Base-by-base conservation (phyloP, 2,888 invertebrate genomes). In the Microplitis deprimator region DNA sequence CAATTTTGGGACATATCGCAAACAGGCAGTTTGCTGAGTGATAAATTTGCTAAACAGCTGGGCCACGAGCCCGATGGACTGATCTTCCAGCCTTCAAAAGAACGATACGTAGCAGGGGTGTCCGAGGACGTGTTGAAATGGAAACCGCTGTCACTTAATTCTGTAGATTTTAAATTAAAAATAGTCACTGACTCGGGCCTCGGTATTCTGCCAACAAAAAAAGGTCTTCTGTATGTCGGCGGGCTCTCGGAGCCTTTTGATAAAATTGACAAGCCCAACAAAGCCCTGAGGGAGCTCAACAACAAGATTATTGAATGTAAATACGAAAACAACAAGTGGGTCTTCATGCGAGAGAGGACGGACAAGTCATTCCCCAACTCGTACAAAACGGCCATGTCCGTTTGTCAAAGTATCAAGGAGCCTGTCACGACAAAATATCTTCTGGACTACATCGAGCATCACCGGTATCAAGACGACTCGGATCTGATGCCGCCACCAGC, bases 331-430 rank as follows among this genome's bases (percentile, higher is more conserved):
- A 92, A 93, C 60, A 91, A 93, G 81, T 99, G 99, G 99, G 93
- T 94, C 73, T 98, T 96, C 88, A 96, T 99, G 96, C 92, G 99
- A 77, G 96, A 98, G 89, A 92, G 99, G 82, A 97, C 96, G 0
- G 99, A 99, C 90, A 99, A 99, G 91, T 96, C 97, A 0, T 96
- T 94, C 90, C 98, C 99, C 0, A 99, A 99, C 90, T 95, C 96
- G 82, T 94, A 90, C 82, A 92, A 91, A 6, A 99, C 99, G 8
- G 98, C 98, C 3, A 88, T 91, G 95, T 96, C 96, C 82, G 98
- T 98, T 61, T 93, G 93, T 85, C 92, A 94, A 74, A 96, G 96
- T 87, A 98, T 98, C 87, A 89, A 89, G 61, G 90, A 94, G 83
- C 98, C 98, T 0, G 94, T 98, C 1, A 97, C 97, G 0, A 95